phyloP scores from a whole-genome alignment of 2,113 vertebrate species.

The Turnix velox region DNA sequence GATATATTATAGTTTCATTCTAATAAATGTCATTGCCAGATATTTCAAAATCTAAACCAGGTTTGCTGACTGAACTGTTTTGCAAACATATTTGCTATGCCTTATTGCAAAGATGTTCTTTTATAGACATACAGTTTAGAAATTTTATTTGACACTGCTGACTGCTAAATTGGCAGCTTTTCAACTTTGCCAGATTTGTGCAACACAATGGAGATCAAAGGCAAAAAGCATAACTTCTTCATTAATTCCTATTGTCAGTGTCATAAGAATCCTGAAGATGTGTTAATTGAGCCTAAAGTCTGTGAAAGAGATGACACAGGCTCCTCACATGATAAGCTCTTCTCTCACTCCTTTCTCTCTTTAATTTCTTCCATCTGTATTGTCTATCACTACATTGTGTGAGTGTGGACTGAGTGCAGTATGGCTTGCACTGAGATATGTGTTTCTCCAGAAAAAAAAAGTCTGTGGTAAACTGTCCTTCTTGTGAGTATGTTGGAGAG shows the following conservation, averaged over 20 bases:
- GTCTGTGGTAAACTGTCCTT: not conserved
- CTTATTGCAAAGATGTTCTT: constrained; percentile 77
- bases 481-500: not conserved
- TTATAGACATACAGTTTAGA: constrained; percentile 78
- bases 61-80: constrained; percentile 79
- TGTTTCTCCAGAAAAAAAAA: not conserved
- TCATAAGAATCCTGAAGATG: constrained; percentile 38
- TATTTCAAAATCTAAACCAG: constrained; percentile 78
- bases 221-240: constrained; percentile 39
- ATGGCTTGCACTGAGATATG: not conserved
- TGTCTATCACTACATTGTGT: rapidly evolving
- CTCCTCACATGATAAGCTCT: not conserved
- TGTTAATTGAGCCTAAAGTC: constrained; percentile 54
- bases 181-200: constrained; percentile 69
- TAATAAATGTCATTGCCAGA: constrained; percentile 81
- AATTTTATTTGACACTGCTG: constrained; percentile 79
- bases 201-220: constrained; percentile 63
- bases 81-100: constrained; percentile 74
- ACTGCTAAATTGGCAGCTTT: constrained; percentile 80
- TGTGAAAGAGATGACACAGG: constrained; percentile 28
- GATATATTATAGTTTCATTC: constrained; percentile 77
- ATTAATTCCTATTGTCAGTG: constrained; percentile 51
- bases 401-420: rapidly evolving
- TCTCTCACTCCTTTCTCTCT: not conserved
- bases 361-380: not conserved